A percentile compares a stretch with the other conserved stretches of the same genome.
Conservation (phyloP, 2,113 vertebrate genomes). For the Cyprinodon tularosa region DNA sequence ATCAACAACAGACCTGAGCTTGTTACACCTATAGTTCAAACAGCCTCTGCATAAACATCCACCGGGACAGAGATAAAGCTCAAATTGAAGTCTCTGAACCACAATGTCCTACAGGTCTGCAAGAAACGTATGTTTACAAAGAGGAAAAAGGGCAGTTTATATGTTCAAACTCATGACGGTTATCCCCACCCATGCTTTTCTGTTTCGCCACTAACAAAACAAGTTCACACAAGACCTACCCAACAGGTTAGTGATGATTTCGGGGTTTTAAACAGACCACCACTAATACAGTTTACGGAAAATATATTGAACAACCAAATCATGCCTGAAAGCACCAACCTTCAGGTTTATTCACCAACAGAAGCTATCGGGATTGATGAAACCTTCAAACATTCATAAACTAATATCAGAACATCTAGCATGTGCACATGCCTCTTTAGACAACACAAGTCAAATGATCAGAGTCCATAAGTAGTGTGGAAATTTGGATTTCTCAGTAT, state of each 20-base stretch:
- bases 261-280: constrained; percentile 32
- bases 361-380: not conserved
- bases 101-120: not conserved
- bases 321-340: not conserved
- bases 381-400: not conserved
- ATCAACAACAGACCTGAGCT: constrained; percentile 6
- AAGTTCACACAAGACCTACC: constrained; percentile 70
- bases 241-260: constrained; percentile 60
- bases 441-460: not conserved
- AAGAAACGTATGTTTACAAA: constrained; percentile 36
- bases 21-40: not conserved
- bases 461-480: not conserved
- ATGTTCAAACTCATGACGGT: constrained; percentile 50
- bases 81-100: constrained; percentile 6
- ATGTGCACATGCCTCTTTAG: too few species aligned
- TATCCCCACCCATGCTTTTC: constrained; percentile 61
- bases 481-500: not conserved
- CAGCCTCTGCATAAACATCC: constrained; percentile 4
- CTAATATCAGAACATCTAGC: not conserved
- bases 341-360: not conserved
- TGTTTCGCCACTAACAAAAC: constrained; percentile 47
- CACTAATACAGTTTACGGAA: constrained; percentile 31
- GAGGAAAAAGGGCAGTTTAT: constrained; percentile 10
- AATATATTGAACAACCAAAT: not conserved
- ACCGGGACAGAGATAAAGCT: constrained; percentile 1